Percentiles rank a stretch among this genome's conserved stretches.
Evolutionary conservation across 37 sponge, comb jelly and placozoan species (phyloP).

Genomic region (Tethya wilhelma): DNA sequence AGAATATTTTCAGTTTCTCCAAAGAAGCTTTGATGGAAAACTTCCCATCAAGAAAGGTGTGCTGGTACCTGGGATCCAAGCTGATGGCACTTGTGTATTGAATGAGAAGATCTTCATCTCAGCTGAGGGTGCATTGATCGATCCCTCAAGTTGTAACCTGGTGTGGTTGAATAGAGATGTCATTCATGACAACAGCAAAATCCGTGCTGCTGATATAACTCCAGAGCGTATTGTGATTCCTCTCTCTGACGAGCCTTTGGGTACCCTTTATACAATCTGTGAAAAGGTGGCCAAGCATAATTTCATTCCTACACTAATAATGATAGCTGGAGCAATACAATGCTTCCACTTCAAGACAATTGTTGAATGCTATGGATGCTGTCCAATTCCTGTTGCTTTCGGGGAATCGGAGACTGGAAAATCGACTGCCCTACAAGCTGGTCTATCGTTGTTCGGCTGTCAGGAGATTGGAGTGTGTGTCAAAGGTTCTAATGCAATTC

Average conservation of each 20-base stretch:
- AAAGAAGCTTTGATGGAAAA: background rate
- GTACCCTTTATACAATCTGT: background rate
- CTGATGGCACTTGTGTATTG: background rate
- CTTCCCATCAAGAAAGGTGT: background rate
- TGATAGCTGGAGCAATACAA: background rate
- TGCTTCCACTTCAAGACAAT: background rate
- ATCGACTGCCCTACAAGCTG: slow-evolving; percentile 1
- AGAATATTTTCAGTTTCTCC: background rate
- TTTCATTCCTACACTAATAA: background rate
- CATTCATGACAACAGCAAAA: background rate
- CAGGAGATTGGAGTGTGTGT: background rate
- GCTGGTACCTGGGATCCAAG: background rate
- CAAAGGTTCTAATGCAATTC: slow-evolving; percentile 1
- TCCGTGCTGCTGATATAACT: background rate
- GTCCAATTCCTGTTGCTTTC: background rate
- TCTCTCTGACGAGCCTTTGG: background rate
- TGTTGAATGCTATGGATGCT: background rate
- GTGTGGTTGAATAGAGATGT: background rate
- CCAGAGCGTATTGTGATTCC: background rate
- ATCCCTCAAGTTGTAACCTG: background rate
- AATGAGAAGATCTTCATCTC: background rate
- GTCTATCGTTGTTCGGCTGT: background rate
- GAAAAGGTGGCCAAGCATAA: background rate
- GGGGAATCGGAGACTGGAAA: slow-evolving; percentile 11
- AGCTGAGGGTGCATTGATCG: background rate